Evolutionary conservation across 1,140 invertebrate genomes (phyloP).

Genomic region (Heliconius nattereri): DNA sequence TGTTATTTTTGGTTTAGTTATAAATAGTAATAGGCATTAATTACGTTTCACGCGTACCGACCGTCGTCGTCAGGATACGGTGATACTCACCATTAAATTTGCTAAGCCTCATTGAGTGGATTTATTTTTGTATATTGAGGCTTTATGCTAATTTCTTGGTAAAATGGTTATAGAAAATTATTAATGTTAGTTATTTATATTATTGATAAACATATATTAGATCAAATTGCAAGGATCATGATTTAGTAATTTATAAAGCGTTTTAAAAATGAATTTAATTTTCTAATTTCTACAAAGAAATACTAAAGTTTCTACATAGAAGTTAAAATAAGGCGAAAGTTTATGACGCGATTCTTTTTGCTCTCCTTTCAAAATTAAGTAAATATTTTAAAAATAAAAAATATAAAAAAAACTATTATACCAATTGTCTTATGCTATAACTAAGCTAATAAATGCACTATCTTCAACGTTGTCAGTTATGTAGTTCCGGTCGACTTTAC

Average conservation of each 20-base stretch:
- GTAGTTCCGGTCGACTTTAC: slow-evolving; percentile 12
- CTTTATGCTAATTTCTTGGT: neutral
- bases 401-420: neutral
- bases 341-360: too few species aligned
- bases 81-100: neutral
- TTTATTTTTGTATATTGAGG: neutral
- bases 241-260: too few species aligned
- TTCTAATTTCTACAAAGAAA: too few species aligned
- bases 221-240: too few species aligned
- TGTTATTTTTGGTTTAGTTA: too few species aligned
- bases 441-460: neutral
- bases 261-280: too few species aligned
- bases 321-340: too few species aligned
- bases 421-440: neutral
- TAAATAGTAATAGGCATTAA: neutral
- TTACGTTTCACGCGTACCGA: neutral
- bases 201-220: neutral
- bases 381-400: neutral
- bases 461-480: neutral
- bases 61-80: neutral
- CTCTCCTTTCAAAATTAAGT: too few species aligned
- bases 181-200: neutral
- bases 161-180: neutral
- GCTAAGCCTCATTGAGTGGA: slow-evolving; percentile 6
- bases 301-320: too few species aligned